Conservation (phyloP, 2,888 invertebrate species). For the Hirudinaria manillensis region DNA sequence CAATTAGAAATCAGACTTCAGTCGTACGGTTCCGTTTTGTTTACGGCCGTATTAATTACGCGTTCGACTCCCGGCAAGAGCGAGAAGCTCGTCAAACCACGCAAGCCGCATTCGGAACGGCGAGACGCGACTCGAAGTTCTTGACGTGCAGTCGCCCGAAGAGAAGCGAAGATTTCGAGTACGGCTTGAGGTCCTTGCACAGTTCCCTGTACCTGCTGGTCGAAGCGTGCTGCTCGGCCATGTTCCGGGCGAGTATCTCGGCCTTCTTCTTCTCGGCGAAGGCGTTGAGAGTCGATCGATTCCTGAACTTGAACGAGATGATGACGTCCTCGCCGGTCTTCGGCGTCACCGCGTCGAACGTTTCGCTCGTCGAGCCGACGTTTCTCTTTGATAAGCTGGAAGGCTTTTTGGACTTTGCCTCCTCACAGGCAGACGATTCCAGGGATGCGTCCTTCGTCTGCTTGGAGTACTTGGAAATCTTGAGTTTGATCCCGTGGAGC, state of each 20-base stretch:
- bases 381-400: not conserved
- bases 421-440: not conserved
- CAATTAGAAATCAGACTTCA: too few species aligned
- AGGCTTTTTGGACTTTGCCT: not conserved
- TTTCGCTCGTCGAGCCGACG: not conserved
- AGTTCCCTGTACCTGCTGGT: constrained; percentile 28
- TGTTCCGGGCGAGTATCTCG: constrained; percentile 26
- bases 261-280: constrained; percentile 33
- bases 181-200: constrained; percentile 12
- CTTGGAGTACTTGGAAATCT: constrained; percentile 41
- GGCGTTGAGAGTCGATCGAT: constrained; percentile 23
- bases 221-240: constrained; percentile 31
- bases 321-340: constrained; percentile 25
- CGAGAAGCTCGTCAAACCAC: too few species aligned
- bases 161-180: not conserved
- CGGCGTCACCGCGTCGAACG: constrained; percentile 29
- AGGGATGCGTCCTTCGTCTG: constrained; percentile 1
- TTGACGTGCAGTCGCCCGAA: too few species aligned
- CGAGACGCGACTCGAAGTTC: too few species aligned
- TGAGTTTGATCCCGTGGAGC: constrained; percentile 52
- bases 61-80: too few species aligned
- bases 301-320: constrained; percentile 35
- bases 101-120: too few species aligned
- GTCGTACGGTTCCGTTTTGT: too few species aligned
- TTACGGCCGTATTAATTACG: too few species aligned